Percentiles rank a stretch among this genome's conserved stretches.
Evolutionary conservation across 92 coral and sea anemone genomes (phyloP).

Genomic region (Parazoanthus swiftii): DNA sequence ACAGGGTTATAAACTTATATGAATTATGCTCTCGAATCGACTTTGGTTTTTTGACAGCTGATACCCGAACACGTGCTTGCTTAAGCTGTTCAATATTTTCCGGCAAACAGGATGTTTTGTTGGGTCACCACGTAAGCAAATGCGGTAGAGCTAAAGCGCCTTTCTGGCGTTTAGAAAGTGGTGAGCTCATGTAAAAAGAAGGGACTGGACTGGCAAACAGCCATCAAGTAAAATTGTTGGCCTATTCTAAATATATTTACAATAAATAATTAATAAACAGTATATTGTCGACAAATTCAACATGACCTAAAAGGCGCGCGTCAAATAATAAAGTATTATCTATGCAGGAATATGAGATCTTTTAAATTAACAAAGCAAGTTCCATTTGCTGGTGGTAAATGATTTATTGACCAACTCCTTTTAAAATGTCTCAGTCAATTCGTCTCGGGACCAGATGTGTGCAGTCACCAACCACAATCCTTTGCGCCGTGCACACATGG

Average conservation of each 20-base stretch:
- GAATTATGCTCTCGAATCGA: not conserved
- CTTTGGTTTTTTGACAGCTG: not conserved
- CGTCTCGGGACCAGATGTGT: not conserved
- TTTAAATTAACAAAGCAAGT: not conserved
- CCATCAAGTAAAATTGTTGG: conserved; percentile 12
- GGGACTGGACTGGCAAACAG: conserved; percentile 7
- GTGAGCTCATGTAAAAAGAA: not conserved
- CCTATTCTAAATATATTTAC: not conserved
- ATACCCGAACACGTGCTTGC: not conserved
- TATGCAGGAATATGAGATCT: not conserved
- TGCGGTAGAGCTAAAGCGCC: not conserved
- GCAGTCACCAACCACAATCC: not conserved
- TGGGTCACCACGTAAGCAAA: conserved; percentile 9
- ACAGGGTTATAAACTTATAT: not conserved
- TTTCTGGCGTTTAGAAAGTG: conserved; percentile 16
- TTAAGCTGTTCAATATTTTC: not conserved
- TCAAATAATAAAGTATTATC: not conserved
- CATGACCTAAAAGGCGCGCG: not conserved
- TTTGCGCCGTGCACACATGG: conserved; percentile 9
- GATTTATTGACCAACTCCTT: not conserved
- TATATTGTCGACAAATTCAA: not conserved
- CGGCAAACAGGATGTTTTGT: conserved; percentile 12
- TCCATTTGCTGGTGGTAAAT: not conserved
- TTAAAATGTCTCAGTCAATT: not conserved
- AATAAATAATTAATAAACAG: not conserved